These are phyloP conservation scores for Perca schrenkii DNA, from an alignment of 2,113 vertebrate genomes.

Conservation along the genomic window DNA sequence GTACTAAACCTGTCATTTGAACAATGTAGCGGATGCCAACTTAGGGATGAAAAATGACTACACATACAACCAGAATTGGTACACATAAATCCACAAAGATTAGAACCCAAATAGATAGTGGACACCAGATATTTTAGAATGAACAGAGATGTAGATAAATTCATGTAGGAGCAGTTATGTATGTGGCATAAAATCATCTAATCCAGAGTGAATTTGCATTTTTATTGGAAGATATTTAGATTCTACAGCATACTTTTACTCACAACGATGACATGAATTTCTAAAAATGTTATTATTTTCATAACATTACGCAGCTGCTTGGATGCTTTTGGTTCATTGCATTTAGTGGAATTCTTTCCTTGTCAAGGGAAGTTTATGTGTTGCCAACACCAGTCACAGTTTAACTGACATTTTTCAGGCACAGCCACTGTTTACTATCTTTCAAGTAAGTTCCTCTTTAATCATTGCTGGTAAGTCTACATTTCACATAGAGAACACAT, in stretches of 20 bases:
- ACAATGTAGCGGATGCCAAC: background rate
- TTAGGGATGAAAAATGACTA: background rate
- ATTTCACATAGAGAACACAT: background rate
- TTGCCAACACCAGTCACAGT: slow-evolving; percentile 20
- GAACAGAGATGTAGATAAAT: background rate
- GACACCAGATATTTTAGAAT: background rate
- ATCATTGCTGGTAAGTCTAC: background rate
- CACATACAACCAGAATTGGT: background rate
- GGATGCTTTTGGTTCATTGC: background rate
- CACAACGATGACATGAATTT: background rate
- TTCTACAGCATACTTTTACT: background rate
- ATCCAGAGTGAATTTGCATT: background rate
- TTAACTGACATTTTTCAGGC: slow-evolving; percentile 19
- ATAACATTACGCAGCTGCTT: background rate
- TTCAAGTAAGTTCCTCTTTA: slow-evolving; percentile 22
- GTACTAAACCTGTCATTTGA: slow-evolving; percentile 18
- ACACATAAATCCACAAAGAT: slow-evolving; percentile 3
- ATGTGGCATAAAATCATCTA: background rate
- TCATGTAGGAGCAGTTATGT: background rate
- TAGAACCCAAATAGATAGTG: background rate
- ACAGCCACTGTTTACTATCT: background rate
- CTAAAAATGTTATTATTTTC: background rate
- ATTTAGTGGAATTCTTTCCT: slow-evolving; percentile 1
- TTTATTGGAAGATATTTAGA: background rate
- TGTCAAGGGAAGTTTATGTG: slow-evolving; percentile 15